Evolutionary conservation across 2,113 vertebrate species (phyloP).

Genomic region (Craseonycteris thonglongyai): DNA sequence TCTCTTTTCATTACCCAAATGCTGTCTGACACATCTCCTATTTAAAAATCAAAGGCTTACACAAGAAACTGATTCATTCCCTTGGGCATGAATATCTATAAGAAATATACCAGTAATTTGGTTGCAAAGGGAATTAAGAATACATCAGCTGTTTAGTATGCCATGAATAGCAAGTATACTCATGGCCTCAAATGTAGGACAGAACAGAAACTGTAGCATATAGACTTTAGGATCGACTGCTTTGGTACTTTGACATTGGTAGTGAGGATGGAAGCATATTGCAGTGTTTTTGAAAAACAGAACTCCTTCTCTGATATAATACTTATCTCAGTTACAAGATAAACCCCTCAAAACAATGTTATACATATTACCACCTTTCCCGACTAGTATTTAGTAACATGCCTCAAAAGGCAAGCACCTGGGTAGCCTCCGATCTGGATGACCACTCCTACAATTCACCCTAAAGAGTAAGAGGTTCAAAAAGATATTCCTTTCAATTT

Average conservation of each 20-base stretch:
- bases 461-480: neutral
- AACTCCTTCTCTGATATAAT: neutral
- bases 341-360: neutral
- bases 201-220: neutral
- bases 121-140: conserved; percentile 75
- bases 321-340: neutral
- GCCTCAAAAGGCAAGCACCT: neutral
- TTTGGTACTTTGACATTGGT: conserved; percentile 24
- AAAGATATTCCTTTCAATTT: neutral
- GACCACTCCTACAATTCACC: neutral
- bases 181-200: conserved; percentile 49
- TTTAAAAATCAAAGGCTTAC: conserved; percentile 57
- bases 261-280: neutral
- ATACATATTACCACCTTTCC: neutral
- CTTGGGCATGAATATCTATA: conserved; percentile 69
- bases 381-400: neutral
- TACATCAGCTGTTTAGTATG: conserved; percentile 72
- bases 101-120: conserved; percentile 72
- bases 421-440: neutral
- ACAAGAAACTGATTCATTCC: conserved; percentile 64
- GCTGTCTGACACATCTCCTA: conserved; percentile 48
- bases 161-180: conserved; percentile 66
- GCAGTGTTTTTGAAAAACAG: neutral
- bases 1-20: too few species aligned
- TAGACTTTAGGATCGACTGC: neutral